Base-by-base conservation (phyloP, 2,888 invertebrate species). In the Ernsta delagoae region DNA sequence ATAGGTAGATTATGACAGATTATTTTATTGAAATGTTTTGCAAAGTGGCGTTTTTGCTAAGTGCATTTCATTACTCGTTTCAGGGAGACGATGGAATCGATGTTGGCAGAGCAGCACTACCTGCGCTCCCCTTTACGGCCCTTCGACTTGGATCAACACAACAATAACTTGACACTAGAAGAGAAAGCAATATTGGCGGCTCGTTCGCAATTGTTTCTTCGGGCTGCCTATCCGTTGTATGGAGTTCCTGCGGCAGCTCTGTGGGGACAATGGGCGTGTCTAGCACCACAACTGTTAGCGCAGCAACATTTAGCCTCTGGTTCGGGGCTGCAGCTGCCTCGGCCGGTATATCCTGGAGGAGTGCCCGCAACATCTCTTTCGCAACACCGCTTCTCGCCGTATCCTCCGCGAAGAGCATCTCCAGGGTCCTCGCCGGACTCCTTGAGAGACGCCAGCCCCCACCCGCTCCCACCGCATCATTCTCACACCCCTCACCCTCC, bases 81-180 rank as follows among this genome's bases (percentile, higher is more conserved):
- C 95, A 97, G 98, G 90, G 98, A 98, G 92, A 97, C 97, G 70
- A 97, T 98, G 97, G 98, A 98, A 88, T 96, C 96, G 65, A 96
- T 98, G 96, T 87, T 97, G 79, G 97, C 96, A 56, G 97, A 97
- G 82, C 97, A 97, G 88, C 97, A 97, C 78, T 96, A 97, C 78
- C 94, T 97, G 74, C 95, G 97, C 60, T 96, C 97, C 63, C 96
- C 96, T 3, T 90, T 97, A 76, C 95, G 97, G 63, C 96, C 97
- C 48, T 96, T 96, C 79, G 96, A 95, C 76, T 90, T 96, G 80
- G 97, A 97, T 75, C 95, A 95, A 70, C 95, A 96, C 79, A 95
- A 96, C 79, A 95, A 95, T 80, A 96, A 96, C 77, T 89, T 97
- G 59, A 96, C 96, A 16, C 83, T 96, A 73, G 97, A 97, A 82